These are phyloP conservation scores for Etheostoma nigrum DNA, from an alignment of 2,797 vertebrate genomes.

Conservation along the genomic window DNA sequence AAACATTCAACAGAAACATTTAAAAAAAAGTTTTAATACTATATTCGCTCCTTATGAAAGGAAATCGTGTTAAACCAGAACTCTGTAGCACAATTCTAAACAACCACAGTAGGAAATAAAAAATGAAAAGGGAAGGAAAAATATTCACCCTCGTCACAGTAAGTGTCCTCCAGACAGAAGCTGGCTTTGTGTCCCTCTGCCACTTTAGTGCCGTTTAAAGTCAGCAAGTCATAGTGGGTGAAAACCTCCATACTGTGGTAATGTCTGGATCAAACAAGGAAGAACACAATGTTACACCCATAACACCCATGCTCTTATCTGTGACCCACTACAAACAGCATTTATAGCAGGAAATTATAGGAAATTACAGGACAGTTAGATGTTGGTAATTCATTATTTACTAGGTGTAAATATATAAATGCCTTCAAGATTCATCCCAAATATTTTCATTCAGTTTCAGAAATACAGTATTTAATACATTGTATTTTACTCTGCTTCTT, in stretches of 20 bases:
- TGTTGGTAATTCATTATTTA: neutral
- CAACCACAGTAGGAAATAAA: neutral
- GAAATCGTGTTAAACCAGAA: neutral
- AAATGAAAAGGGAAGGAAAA: neutral
- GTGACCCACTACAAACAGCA: neutral
- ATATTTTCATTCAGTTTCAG: constrained; percentile 10
- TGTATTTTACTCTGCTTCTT: neutral
- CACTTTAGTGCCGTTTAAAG: constrained; percentile 93
- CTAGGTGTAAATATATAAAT: no score
- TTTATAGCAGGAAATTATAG: neutral
- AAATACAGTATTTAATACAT: neutral
- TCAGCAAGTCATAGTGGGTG: constrained; percentile 94
- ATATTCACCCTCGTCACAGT: constrained; percentile 91
- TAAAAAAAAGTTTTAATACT: neutral
- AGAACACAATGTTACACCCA: constrained; percentile 3
- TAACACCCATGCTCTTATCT: neutral
- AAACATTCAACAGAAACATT: neutral
- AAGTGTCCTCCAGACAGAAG: constrained; percentile 95
- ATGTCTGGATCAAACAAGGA: constrained; percentile 84
- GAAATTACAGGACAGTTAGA: neutral
- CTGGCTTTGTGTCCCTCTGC: constrained; percentile 98
- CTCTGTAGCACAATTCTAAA: neutral
- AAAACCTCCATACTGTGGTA: constrained; percentile 99
- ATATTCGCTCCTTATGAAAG: neutral
- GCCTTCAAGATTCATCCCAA: neutral